Evolutionary conservation across 37 sponge, comb jelly and placozoan species (phyloP).

Genomic region (Agelas oroides): DNA sequence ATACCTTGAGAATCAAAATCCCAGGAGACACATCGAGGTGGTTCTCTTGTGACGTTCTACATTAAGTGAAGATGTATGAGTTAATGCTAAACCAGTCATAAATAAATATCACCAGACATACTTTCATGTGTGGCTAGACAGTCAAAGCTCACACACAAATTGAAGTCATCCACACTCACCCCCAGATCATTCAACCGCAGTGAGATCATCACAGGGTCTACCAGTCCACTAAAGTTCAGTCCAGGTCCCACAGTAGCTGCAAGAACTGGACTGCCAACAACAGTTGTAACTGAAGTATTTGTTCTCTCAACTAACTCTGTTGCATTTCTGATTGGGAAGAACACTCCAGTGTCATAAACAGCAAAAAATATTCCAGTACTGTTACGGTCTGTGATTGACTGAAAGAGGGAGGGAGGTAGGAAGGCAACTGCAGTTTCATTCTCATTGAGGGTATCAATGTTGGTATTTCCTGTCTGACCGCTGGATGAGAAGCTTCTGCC

Average conservation of each 20-base stretch:
- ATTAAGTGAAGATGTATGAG: too few species aligned
- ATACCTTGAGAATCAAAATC: background rate
- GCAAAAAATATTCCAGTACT: conserved; percentile 19
- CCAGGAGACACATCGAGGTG: conserved; percentile 19
- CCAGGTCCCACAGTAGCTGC: background rate
- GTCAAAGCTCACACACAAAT: too few species aligned
- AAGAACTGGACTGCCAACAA: conserved; percentile 8
- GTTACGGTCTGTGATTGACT: background rate
- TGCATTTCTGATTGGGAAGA: conserved; percentile 11
- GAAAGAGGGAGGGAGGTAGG: background rate
- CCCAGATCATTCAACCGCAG: background rate
- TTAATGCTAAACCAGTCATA: too few species aligned
- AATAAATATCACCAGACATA: too few species aligned
- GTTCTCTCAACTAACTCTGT: too few species aligned
- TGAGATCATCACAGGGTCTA: background rate
- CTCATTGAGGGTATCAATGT: background rate
- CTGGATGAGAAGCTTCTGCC: too few species aligned
- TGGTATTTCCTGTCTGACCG: too few species aligned
- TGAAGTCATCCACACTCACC: background rate
- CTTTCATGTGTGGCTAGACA: too few species aligned
- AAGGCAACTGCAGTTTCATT: background rate
- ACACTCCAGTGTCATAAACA: conserved; percentile 1
- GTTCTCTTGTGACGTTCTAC: too few species aligned
- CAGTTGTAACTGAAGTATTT: background rate
- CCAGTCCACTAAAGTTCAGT: background rate